Evolutionary conservation across 2,888 invertebrate species (phyloP), one percentile per base, ranked within the genome.

Genomic region (Eueremaeus valkanovi): DNA sequence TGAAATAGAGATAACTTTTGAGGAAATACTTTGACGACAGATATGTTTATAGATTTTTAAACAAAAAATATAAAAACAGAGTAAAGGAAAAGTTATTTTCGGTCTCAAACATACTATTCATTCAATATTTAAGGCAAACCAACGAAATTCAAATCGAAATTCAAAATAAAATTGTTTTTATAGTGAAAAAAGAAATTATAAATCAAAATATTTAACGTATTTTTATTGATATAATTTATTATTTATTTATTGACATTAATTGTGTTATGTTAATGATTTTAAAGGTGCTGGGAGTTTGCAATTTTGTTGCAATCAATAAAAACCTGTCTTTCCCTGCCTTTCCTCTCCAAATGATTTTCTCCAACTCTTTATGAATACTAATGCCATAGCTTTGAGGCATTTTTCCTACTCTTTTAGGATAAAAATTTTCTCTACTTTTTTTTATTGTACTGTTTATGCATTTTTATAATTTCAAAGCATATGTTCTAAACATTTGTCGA

Each of bases 191-290:
- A 27, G 55, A 55, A 9, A 55, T 55, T n/a, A n/a, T n/a, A n/a
- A n/a, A n/a, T n/a, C n/a, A 55, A 55, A 55, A 24, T 55, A 55
- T 55, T 58, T 9, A 58, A 24, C 8, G 18, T 33, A 13, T 33
- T 63, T 63, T 63, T 63, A 31, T 31, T 63, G 63, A 63, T 31
- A 55, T 55, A 55, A 55, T 55, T 55, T 11, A 49, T 49, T 49
- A 58, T 31, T 63, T 33, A 33, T 33, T 63, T 63, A 63, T 63
- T 63, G 33, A 33, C 63, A 63, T 63, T 63, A 63, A 63, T 63
- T 33, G 33, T 63, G 63, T 63, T 63, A 18, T 63, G 63, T 63
- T 33, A 33, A 63, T 63, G 31, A 33, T 63, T 18, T 63, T 29
- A 63, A 63, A 33, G 16, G n/a, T 11, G 3, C 63, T 73, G 49